These are phyloP conservation scores for Tiliacea aurago DNA, from an alignment of 2,888 invertebrate species.

Conservation along the genomic window DNA sequence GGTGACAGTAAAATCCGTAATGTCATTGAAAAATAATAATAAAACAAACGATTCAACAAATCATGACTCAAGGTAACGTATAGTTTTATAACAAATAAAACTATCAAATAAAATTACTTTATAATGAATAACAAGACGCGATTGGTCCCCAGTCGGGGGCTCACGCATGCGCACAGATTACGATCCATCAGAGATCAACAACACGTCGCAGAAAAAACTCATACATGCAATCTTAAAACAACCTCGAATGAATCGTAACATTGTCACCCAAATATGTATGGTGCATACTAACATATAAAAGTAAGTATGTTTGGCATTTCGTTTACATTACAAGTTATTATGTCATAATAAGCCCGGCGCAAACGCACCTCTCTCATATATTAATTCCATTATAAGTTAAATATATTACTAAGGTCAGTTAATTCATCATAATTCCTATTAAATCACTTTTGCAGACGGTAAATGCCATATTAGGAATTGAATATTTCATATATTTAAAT, in stretches of 20 bases:
- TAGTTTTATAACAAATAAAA: constrained; percentile 88
- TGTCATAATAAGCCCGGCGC: constrained; percentile 68
- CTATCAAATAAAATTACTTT: constrained; percentile 86
- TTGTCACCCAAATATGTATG: constrained; percentile 79
- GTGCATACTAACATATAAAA: constrained; percentile 76
- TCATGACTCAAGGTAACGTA: constrained; percentile 90
- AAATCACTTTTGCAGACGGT: constrained; percentile 89
- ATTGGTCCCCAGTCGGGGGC: constrained; percentile 46
- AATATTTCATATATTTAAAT: constrained; percentile 80
- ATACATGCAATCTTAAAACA: constrained; percentile 54
- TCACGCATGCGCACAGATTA: constrained; percentile 59
- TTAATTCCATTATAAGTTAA: constrained; percentile 82
- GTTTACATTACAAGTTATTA: constrained; percentile 72
- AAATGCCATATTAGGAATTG: constrained; percentile 90
- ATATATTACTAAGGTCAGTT: constrained; percentile 82
- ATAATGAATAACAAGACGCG: constrained; percentile 82
- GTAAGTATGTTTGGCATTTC: constrained; percentile 84
- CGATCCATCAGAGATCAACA: constrained; percentile 70
- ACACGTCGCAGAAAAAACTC: constrained; percentile 30
- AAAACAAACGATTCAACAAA: constrained; percentile 90
- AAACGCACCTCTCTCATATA: constrained; percentile 66
- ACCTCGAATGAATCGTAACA: constrained; percentile 75
- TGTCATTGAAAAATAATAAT: constrained; percentile 89
- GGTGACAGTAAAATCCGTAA: constrained; percentile 89
- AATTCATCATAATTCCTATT: constrained; percentile 85